These are phyloP conservation scores for Cacatua alba DNA, from an alignment of 2,113 vertebrate species.

Conservation along the genomic window DNA sequence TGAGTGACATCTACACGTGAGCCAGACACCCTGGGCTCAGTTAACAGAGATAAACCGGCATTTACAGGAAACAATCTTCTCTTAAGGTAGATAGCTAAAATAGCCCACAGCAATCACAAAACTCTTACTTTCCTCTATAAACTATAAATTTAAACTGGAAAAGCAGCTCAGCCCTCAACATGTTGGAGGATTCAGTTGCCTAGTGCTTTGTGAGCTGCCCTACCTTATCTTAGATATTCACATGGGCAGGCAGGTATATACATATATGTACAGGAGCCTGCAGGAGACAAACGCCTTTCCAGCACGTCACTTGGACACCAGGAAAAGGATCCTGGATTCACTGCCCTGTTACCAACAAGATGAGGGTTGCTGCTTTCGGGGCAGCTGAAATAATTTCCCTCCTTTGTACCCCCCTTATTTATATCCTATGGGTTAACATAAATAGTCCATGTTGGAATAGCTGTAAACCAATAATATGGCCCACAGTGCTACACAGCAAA, in stretches of 20 bases:
- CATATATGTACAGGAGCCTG: not conserved
- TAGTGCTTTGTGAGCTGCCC: not conserved
- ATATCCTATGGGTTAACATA: not conserved
- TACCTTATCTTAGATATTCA: not conserved
- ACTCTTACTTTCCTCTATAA: not conserved
- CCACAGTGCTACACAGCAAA: not conserved
- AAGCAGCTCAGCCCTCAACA: not conserved
- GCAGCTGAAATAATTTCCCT: not conserved
- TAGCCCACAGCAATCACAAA: constrained; percentile 40
- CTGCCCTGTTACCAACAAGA: not conserved
- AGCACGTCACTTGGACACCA: not conserved
- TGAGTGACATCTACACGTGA: constrained; percentile 49
- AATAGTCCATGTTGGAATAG: not conserved
- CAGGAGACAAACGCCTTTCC: not conserved
- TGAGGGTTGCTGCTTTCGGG: not conserved
- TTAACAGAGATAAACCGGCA: constrained; percentile 49
- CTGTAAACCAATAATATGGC: not conserved
- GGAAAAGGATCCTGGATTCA: not conserved
- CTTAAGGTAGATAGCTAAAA: constrained; percentile 3
- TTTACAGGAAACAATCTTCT: constrained; percentile 65
- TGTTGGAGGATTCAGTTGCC: not conserved
- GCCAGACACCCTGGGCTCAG: constrained; percentile 33
- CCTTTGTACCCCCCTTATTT: not conserved
- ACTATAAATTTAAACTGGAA: constrained; percentile 19
- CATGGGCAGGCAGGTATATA: not conserved